These are phyloP conservation scores for Corythornis vintsioides DNA, from an alignment of 2,113 vertebrate genomes.

Conservation along the genomic window DNA sequence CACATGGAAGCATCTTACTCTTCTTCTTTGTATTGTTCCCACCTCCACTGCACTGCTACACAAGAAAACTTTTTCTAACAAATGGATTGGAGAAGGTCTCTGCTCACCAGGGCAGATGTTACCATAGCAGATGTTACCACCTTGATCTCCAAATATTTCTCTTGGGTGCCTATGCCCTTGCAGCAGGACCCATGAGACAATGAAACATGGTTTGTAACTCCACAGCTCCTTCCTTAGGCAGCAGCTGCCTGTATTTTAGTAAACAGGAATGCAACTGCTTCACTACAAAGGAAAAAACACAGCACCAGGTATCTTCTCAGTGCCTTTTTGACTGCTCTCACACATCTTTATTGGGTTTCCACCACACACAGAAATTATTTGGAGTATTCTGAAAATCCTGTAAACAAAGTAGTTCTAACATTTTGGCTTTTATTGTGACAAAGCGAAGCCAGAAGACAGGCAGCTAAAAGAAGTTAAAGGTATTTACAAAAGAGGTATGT, in stretches of 20 bases:
- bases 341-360: background rate
- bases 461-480: slow-evolving; percentile 42
- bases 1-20: background rate
- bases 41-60: background rate
- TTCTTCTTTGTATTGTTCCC: background rate
- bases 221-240: background rate
- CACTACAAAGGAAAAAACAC: background rate
- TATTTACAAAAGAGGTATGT: slow-evolving; percentile 4
- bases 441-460: background rate
- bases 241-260: background rate
- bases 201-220: background rate
- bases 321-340: background rate
- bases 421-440: background rate
- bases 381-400: background rate
- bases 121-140: background rate
- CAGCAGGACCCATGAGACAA: background rate
- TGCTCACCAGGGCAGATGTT: background rate
- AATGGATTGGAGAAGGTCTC: background rate
- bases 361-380: background rate
- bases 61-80: background rate
- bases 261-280: background rate
- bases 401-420: background rate
- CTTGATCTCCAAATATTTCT: background rate
- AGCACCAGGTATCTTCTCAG: background rate
- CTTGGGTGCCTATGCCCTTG: background rate